phyloP scores from a whole-genome alignment of 1,140 invertebrate species.

The Caenorhabditis remanei region DNA sequence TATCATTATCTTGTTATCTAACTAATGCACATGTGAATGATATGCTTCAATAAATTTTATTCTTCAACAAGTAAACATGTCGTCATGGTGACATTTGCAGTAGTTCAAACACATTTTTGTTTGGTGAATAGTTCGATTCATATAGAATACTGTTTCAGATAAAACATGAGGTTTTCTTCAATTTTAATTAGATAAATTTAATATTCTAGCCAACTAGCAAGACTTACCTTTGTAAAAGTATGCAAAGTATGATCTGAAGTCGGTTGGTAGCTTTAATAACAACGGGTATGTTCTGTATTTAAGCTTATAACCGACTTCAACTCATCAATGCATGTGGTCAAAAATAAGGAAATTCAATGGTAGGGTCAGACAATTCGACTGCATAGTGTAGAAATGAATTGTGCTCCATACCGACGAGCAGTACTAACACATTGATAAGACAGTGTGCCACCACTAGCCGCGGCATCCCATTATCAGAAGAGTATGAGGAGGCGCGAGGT shows the following conservation, averaged over 20 bases:
- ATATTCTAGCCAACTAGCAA: neutral
- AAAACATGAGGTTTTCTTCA: too few species aligned
- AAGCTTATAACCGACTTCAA: conserved; percentile 50
- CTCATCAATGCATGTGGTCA: neutral
- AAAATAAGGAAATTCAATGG: neutral
- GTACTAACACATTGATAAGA: neutral
- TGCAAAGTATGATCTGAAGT: neutral
- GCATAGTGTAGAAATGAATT: neutral
- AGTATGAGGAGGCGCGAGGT: neutral
- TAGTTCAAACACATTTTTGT: too few species aligned
- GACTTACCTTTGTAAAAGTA: neutral
- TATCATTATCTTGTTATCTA: too few species aligned
- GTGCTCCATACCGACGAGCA: neutral
- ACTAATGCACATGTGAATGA: too few species aligned
- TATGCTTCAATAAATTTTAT: too few species aligned
- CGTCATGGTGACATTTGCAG: too few species aligned
- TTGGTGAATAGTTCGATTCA: too few species aligned
- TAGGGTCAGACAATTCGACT: neutral
- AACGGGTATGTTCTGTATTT: neutral
- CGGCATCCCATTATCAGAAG: conserved; percentile 6
- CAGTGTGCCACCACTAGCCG: conserved; percentile 14
- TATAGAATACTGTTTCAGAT: too few species aligned
- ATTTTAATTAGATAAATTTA: neutral
- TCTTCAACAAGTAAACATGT: too few species aligned
- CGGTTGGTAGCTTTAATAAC: conserved; percentile 54